Base-by-base conservation (phyloP, 2,888 invertebrate species). In the Agapostemon virescens region DNA sequence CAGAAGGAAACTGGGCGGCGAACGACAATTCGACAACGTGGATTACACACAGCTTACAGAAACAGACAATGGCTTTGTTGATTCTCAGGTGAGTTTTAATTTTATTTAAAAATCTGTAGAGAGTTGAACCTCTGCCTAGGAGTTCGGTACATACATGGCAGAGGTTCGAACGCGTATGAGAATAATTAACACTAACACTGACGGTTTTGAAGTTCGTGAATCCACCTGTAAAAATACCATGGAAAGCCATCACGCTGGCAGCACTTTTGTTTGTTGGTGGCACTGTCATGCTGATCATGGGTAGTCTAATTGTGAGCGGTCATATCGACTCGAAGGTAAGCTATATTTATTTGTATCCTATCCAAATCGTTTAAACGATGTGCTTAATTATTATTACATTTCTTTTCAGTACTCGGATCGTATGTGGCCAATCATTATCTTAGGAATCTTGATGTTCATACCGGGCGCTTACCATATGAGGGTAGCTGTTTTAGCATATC, bases 401-500 rank as follows among this genome's bases (percentile, higher is more conserved):
- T 93, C 93, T 42, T 55, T 55, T 17, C 93, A 95, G 95, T 97
- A 98, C 93, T 95, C 96, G 2, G 98, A 98, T 92, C 94, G 98
- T 82, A 95, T 97, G 92, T 98, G 97, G 97, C 98, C 98, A 0
- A 95, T 98, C 93, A 95, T 98, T 83, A 96, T 98, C 86, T 93
- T 98, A 89, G 98, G 98, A 45, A 94, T 95, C 33, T 94, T 98
- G 55, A 97, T 98, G 97, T 98, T 98, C 90, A 95, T 98, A 85
- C 98, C 98, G 0, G 98, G 98, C 58, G 96, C 97, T 71, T 98
- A 98, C 93, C 98, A 98, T 91, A 95, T 97, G 68, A 95, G 97
- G 87, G 97, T 98, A 90, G 97, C 98, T 45, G 96, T 96, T 91
- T 97, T 96, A 93, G 98, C 98, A 0, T 97, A 95, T 92, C 95